phyloP scores from a whole-genome alignment of 2,888 invertebrate species.

The Sinodicranocentrus sp. region DNA sequence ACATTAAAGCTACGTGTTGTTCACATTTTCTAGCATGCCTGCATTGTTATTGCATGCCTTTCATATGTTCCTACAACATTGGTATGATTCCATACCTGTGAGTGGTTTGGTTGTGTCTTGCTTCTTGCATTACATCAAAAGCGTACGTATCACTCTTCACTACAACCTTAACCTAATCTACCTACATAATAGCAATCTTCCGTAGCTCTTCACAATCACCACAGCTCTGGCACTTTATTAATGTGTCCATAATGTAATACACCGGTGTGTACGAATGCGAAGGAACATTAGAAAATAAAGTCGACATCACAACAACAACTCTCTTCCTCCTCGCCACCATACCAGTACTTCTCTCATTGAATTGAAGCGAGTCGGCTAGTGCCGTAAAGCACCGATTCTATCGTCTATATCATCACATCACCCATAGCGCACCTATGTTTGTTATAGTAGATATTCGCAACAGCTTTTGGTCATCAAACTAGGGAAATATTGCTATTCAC shows the following conservation, averaged over 20 bases:
- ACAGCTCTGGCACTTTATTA: background rate
- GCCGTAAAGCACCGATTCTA: constrained; percentile 61
- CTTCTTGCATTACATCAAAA: background rate
- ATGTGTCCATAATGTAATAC: background rate
- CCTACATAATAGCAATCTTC: constrained; percentile 7
- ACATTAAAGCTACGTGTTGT: background rate
- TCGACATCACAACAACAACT: background rate
- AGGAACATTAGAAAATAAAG: no score
- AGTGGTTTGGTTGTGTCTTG: constrained; percentile 8
- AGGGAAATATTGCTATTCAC: no score
- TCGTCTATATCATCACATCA: constrained; percentile 5
- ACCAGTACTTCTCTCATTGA: constrained; percentile 55
- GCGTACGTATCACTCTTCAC: constrained; percentile 4
- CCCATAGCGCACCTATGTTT: background rate
- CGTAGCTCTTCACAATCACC: background rate
- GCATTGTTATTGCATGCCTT: no score
- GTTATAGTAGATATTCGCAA: background rate
- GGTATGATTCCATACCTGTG: constrained; percentile 1
- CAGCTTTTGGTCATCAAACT: background rate
- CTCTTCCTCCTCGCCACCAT: constrained; percentile 27
- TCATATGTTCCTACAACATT: background rate
- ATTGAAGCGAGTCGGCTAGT: constrained; percentile 51
- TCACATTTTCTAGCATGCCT: no score
- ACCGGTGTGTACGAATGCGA: background rate
- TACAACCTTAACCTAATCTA: background rate